Percentiles rank a stretch among this genome's conserved stretches.
phyloP scores from a whole-genome alignment of 2,888 invertebrate genomes.

The Melanophora roralis region DNA sequence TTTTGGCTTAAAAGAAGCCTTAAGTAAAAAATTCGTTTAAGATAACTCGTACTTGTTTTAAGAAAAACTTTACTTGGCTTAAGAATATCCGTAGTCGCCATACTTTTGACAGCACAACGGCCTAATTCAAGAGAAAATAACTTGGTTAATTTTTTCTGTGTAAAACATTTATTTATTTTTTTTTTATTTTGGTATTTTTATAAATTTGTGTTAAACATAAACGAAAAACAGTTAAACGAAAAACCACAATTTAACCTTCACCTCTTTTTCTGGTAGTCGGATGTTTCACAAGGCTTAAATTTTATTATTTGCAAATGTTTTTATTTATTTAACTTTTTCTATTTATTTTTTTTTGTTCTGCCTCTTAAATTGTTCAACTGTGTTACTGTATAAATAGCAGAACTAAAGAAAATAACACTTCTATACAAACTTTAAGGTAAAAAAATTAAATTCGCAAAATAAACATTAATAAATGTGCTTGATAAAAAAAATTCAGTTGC shows the following conservation, averaged over 20 bases:
- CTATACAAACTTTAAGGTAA: constrained; percentile 10
- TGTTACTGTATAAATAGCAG: constrained; percentile 7
- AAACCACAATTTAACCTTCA: constrained; percentile 53
- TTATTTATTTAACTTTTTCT: neutral
- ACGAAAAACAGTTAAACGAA: neutral
- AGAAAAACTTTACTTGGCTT: no score
- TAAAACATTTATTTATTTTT: no score
- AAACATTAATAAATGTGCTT: neutral
- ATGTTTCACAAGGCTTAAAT: constrained; percentile 25
- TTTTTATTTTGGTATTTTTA: no score
- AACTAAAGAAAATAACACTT: neutral
- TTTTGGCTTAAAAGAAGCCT: no score
- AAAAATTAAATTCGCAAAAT: neutral
- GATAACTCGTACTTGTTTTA: no score
- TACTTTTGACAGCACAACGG: no score
- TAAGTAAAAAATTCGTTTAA: no score
- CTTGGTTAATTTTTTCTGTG: no score
- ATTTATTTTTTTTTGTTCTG: neutral
- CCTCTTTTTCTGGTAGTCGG: constrained; percentile 31
- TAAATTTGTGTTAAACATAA: neutral
- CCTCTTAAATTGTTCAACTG: neutral
- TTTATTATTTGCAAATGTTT: constrained; percentile 18
- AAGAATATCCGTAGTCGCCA: no score
- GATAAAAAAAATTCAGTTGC: neutral
- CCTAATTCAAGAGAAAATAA: no score